Base-by-base conservation (phyloP, 1,140 invertebrate species). In the Brachionus calyciflorus region DNA sequence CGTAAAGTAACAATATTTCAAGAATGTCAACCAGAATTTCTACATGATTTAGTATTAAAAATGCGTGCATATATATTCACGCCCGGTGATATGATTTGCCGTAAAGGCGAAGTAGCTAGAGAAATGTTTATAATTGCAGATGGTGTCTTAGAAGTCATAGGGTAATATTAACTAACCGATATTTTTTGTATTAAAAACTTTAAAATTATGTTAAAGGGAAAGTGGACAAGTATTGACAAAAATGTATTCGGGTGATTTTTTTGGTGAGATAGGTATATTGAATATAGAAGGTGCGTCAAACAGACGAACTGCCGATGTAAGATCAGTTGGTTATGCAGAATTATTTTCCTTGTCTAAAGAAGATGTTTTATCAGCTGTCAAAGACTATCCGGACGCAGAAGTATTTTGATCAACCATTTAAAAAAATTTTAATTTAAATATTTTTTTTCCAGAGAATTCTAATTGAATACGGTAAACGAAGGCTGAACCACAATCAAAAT, bases 91-190 rank as follows among this genome's bases (percentile, higher is more conserved):
- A 91, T 94, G 40, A 96, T 97, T 80, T 97, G 94, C 82, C 88
- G 94, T 1, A 93, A 95, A 84, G 94, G 93, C 79, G 90, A 95
- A 87, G 92, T 95, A 12, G 94, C 94, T 0, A 86, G 94, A 79
- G 94, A 98, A 86, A 97, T 98, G 94, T 98, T 97, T 81, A 97
- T 98, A 80, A 96, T 97, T 81, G 94, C 94, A 9, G 94, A 96
- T 84, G 94, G 94, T 6, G 94, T 96, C 79, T 87, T 97, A 26
- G 94, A 98, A 87, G 94, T 98, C 19, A 82, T 85, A 21, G 89
- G 88, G 89, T 89, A 60, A 6, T 37, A 33, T 60, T 17, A 33
- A 17, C 17, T 82, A 81, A 78, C 49, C 9, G 4, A 19, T 14
- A 30, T 69, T 69, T 37, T 28, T 75, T 46, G 6, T 51, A 12